Conservation (phyloP, 2,888 invertebrate genomes). For the Deilephila elpenor region DNA sequence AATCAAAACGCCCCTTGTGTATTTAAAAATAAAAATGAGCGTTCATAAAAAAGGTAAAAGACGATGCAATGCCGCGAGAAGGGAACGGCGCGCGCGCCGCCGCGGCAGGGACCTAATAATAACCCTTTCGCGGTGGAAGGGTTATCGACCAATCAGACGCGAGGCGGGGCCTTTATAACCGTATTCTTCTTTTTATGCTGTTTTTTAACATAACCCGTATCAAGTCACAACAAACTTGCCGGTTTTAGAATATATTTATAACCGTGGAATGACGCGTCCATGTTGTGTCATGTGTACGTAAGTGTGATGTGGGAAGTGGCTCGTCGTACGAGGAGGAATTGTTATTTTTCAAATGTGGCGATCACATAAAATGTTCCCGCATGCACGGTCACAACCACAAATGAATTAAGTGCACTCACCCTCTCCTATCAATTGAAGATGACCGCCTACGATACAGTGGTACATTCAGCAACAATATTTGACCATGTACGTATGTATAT, state of each 20-base stretch:
- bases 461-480: conserved; percentile 54
- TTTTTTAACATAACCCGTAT: conserved; percentile 30
- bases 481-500: not conserved
- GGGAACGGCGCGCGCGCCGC: conserved; percentile 68
- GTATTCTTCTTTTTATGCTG: conserved; percentile 44
- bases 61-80: conserved; percentile 56
- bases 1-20: conserved; percentile 63
- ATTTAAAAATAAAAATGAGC: conserved; percentile 68
- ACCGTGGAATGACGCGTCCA: not conserved
- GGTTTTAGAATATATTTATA: conserved; percentile 8
- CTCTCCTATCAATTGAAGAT: conserved; percentile 78
- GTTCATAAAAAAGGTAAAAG: conserved; percentile 77
- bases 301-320: conserved; percentile 12
- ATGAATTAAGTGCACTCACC: conserved; percentile 77
- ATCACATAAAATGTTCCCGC: conserved; percentile 78
- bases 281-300: not conserved
- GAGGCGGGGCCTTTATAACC: conserved; percentile 69
- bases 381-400: conserved; percentile 66
- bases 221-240: conserved; percentile 5
- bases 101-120: conserved; percentile 72
- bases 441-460: conserved; percentile 64
- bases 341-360: conserved; percentile 39
- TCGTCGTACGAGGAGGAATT: conserved; percentile 19
- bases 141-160: conserved; percentile 74
- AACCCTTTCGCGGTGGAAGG: conserved; percentile 79